Conservation (phyloP, 1,140 invertebrate species). For the Papilio aristodemus region DNA sequence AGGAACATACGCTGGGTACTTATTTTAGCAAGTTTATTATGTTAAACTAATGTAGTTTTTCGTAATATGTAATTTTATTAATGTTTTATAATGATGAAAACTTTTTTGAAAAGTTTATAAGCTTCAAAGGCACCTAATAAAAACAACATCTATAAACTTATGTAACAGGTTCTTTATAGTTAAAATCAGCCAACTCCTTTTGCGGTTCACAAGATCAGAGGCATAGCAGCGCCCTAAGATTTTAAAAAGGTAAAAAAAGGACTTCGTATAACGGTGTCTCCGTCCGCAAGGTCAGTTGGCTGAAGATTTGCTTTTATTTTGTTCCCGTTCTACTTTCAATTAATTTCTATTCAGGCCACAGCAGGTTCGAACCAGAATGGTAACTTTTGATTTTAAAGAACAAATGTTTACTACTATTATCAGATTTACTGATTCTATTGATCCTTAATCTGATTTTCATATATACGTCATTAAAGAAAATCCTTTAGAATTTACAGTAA, state of each 20-base stretch:
- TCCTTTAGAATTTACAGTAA: too few species aligned
- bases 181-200: conserved; percentile 65
- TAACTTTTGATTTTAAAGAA: conserved; percentile 25
- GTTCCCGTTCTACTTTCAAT: conserved; percentile 42
- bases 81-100: too few species aligned
- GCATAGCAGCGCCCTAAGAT: conserved; percentile 66
- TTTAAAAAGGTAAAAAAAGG: conserved; percentile 57
- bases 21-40: too few species aligned
- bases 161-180: conserved; percentile 48
- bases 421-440: neutral
- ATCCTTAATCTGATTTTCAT: too few species aligned
- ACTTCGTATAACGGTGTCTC: conserved; percentile 60
- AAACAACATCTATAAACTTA: conserved; percentile 1
- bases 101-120: too few species aligned
- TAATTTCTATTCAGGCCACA: conserved; percentile 22
- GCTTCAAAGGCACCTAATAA: too few species aligned
- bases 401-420: neutral
- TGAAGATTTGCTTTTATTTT: conserved; percentile 52
- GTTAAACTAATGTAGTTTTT: too few species aligned
- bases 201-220: conserved; percentile 71
- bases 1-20: too few species aligned
- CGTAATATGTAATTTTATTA: too few species aligned
- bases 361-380: neutral
- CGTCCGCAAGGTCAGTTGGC: conserved; percentile 63
- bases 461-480: too few species aligned